Base-by-base conservation (phyloP, 2,113 vertebrate genomes). In the Oophaga pumilio region DNA sequence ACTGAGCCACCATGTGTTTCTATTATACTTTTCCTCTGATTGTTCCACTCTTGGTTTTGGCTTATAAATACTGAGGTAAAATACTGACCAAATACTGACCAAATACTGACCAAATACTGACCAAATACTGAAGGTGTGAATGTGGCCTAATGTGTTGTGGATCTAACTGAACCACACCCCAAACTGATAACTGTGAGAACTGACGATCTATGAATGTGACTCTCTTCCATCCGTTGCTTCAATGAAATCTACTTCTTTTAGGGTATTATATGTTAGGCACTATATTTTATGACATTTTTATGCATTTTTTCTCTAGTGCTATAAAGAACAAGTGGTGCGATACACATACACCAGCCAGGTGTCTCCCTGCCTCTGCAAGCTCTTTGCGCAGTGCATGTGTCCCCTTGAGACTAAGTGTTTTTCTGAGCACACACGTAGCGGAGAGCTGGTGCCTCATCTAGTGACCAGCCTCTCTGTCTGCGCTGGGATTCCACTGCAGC, bases 401-500 rank as follows among this genome's bases (percentile, higher is more conserved):
- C 59, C 69, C 76, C 64, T 59, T 82, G 87, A 88, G 89, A 74
- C 68, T 18, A 57, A 62, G 57, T 86, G 0, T 83, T 4, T 11
- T 78, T 69, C 79, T 28, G 85, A 76, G 56, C 26, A 78, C 0
- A 49, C 2, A 4, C 0, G 85, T 26, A 85, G 85, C 0, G 4
- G 28, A 92, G 91, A 92, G 91, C 93, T 89, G 85, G 90, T 87
- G 93, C 89, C 91, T 94, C 91, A 92, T 91, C 92, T 84, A 91
- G 95, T 96, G 96, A 95, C 95, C 96, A 93, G 95, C 93, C 94
- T 91, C 87, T 94, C 91, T 97, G 97, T 94, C 94, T 97, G 94
- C 62, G 74, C 94, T 94, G 98, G 97, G 98, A 98, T 98, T 97
- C 97, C 97, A 95, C 94, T 89, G 92, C 96, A 22, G 0, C 94